Evolutionary conservation across 2,888 invertebrate genomes (phyloP), one percentile per base, ranked within the genome.

Genomic region (Panopea generosa): DNA sequence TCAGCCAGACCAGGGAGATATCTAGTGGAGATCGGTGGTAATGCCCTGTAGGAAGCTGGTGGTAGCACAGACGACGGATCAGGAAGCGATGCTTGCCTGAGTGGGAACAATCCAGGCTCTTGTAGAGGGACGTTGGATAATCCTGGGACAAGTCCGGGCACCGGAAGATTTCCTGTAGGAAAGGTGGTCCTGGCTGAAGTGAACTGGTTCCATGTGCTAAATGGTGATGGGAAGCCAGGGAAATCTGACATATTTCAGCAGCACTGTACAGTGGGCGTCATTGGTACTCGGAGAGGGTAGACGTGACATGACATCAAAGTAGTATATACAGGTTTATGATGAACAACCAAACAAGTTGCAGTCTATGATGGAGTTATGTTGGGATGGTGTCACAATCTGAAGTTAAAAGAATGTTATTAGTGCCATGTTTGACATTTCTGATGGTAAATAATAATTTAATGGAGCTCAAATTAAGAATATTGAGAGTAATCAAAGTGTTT

Each of bases 211-310:
- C 73, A 73, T 73, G 76, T 53, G 67, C 67, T 76, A 76, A 74
- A 80, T 70, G 80, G 73, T 70, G 69, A 70, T 70, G 78, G 78
- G 56, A 67, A 78, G 66, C 80, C 80, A 76, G 80, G 80, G 59
- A 52, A 80, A 73, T 76, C 70, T 74, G 80, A 80, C 80, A 80
- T 80, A 73, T 73, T 76, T 80, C 60, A 72, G 4, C 11, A 33
- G 33, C 33, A 33, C 60, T 61, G 72, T 65, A 72, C 66, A 71
- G 66, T 69, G 71, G 69, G 52, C 66, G 24, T 66, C 65, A 69
- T 72, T 69, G 66, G 60, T 55, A 69, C 57, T 69, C 69, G 72
- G 72, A 20, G 72, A 72, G 60, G 50, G 77, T 77, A 53, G 63
- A 49, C 69, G 72, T 62, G 47, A 77, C 77, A 77, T 77, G 72